Evolutionary conservation across 1,140 invertebrate genomes (phyloP).

Genomic region (Calephelis nemesis): DNA sequence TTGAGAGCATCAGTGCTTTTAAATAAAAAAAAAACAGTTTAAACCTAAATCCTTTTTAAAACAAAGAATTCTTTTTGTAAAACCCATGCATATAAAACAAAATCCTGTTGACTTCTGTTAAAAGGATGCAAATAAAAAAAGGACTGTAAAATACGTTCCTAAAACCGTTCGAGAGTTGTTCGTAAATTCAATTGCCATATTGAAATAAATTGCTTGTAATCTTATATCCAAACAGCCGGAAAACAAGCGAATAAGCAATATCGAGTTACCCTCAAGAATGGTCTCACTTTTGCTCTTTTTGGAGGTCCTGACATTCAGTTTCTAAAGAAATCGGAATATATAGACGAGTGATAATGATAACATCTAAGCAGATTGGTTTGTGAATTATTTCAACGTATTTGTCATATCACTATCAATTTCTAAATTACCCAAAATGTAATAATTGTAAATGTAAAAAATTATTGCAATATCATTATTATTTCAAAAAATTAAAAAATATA

Average conservation of each 20-base stretch:
- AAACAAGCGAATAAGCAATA: slow-evolving; percentile 74
- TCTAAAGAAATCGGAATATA: slow-evolving; percentile 46
- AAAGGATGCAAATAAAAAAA: slow-evolving; percentile 44
- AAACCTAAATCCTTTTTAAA: neutral
- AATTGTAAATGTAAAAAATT: neutral
- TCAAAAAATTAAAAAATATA: too few species aligned
- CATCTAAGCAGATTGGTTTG: slow-evolving; percentile 26
- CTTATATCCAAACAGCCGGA: slow-evolving; percentile 75
- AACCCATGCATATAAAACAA: slow-evolving; percentile 16
- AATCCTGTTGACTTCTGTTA: slow-evolving; percentile 35
- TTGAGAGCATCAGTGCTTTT: too few species aligned
- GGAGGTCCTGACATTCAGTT: slow-evolving; percentile 58
- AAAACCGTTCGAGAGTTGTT: slow-evolving; percentile 56
- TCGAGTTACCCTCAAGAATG: slow-evolving; percentile 67
- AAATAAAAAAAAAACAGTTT: too few species aligned
- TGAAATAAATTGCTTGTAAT: slow-evolving; percentile 77
- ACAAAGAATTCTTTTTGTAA: slow-evolving; percentile 3
- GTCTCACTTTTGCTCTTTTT: slow-evolving; percentile 54
- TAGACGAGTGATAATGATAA: slow-evolving; percentile 48
- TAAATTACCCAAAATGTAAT: neutral
- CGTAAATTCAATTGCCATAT: slow-evolving; percentile 74
- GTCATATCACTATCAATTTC: neutral
- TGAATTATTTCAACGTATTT: neutral
- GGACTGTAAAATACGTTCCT: slow-evolving; percentile 55
- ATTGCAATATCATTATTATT: too few species aligned